Evolutionary conservation across 2,888 invertebrate species (phyloP), one percentile per base, ranked within the genome.

Genomic region (Lumbricus terrestris): DNA sequence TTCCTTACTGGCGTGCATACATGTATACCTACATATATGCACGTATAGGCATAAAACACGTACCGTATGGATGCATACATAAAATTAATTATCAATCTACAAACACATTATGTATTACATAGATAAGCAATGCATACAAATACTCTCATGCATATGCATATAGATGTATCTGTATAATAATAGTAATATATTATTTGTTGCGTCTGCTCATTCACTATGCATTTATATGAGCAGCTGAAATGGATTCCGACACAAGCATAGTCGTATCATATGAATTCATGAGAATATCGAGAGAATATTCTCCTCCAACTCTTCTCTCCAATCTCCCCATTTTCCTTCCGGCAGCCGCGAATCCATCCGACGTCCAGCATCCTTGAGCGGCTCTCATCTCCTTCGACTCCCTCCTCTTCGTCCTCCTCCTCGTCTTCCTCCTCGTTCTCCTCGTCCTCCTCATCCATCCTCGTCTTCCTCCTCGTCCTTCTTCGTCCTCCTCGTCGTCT

Each of bases 231-330:
- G 29, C 29, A 16, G 29, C 69, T 69, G 69, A 69, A 42, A 88
- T n/a, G 34, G 20, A 38, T 42, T n/a, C 8, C n/a, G 29, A 38
- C 6, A 11, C 33, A n/a, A n/a, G n/a, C n/a, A 38, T 11, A 88
- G 8, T 5, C 35, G 35, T 11, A 88, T 88, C 35, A 29, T 88
- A 42, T 88, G 42, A 88, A 38, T 69, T 69, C 69, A 69, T 69
- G 69, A 69, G 69, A 69, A 69, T 69, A 69, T 69, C 69, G 69
- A n/a, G 69, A 69, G n/a, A n/a, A n/a, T n/a, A 69, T n/a, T 69
- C 29, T 69, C 69, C n/a, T 69, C 69, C 6, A 11, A 11, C n/a
- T 69, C 29, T n/a, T 3, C 23, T n/a, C n/a, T n/a, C n/a, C n/a
- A n/a, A 6, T n/a, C 54, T 47, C 29, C 88, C 88, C 23, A 23